Conservation (phyloP, 2,888 invertebrate genomes). For the Mimas tiliae region DNA sequence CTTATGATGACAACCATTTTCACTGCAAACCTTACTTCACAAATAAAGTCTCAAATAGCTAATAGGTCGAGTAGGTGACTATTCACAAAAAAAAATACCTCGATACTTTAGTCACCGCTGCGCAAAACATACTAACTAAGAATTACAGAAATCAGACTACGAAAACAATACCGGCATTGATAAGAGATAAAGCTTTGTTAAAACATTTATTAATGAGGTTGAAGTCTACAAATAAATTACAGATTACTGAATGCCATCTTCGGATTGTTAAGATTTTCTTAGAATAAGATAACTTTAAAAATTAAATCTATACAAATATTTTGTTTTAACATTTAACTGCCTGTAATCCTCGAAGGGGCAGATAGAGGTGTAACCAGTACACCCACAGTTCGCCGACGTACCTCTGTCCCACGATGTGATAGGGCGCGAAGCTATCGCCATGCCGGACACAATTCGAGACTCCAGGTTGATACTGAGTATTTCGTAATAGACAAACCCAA, state of each 20-base stretch:
- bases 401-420: too few species aligned
- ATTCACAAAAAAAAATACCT: not conserved
- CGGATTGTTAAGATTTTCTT: not conserved
- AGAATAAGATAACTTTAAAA: not conserved
- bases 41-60: not conserved
- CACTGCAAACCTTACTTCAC: slow-evolving; percentile 15
- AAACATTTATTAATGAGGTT: slow-evolving; percentile 43
- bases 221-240: slow-evolving; percentile 33
- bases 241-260: slow-evolving; percentile 30
- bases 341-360: too few species aligned
- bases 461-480: too few species aligned
- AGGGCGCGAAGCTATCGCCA: too few species aligned
- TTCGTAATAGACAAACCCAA: too few species aligned
- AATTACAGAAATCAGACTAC: slow-evolving; percentile 32
- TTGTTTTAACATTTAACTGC: too few species aligned
- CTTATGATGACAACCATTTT: slow-evolving; percentile 50
- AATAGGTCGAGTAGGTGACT: too few species aligned
- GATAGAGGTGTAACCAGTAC: too few species aligned
- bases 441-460: too few species aligned
- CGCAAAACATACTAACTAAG: slow-evolving; percentile 37
- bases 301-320: too few species aligned
- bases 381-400: too few species aligned
- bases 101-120: not conserved
- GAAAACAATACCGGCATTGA: slow-evolving; percentile 35
- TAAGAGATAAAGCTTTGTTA: slow-evolving; percentile 38